A percentile compares a stretch with the other conserved stretches of the same genome.
phyloP scores from a whole-genome alignment of 1,140 invertebrate genomes.

The Phymorhynchus buccinoides region DNA sequence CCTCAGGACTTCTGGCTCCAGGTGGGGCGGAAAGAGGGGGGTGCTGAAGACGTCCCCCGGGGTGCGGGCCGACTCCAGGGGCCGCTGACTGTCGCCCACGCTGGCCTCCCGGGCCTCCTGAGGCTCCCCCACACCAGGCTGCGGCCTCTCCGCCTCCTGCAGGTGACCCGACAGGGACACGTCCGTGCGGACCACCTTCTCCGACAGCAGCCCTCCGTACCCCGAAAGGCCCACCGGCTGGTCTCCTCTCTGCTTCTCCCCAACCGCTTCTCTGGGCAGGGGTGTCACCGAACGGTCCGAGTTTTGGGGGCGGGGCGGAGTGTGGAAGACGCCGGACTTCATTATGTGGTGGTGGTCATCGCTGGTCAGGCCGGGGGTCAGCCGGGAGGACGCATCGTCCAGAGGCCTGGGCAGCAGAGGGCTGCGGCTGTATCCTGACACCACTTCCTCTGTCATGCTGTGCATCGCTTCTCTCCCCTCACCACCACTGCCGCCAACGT shows the following conservation, averaged over 20 bases:
- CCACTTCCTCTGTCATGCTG: conserved; percentile 17
- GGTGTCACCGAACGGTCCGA: background rate
- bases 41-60: background rate
- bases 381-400: background rate
- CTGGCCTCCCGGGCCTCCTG: conserved; percentile 22
- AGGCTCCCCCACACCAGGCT: background rate
- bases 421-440: background rate
- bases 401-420: background rate
- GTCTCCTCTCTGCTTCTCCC: background rate
- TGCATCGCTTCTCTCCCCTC: background rate
- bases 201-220: background rate
- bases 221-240: background rate
- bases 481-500: background rate
- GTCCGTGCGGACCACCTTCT: background rate
- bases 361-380: background rate
- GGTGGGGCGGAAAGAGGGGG: background rate
- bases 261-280: background rate
- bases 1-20: background rate
- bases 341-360: too few species aligned
- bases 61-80: background rate
- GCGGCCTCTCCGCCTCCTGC: background rate
- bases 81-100: conserved; percentile 5
- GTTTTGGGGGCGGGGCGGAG: background rate
- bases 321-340: background rate
- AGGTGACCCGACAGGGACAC: background rate